phyloP scores from a whole-genome alignment of 1,140 invertebrate genomes.

The Leptinotarsa texana region DNA sequence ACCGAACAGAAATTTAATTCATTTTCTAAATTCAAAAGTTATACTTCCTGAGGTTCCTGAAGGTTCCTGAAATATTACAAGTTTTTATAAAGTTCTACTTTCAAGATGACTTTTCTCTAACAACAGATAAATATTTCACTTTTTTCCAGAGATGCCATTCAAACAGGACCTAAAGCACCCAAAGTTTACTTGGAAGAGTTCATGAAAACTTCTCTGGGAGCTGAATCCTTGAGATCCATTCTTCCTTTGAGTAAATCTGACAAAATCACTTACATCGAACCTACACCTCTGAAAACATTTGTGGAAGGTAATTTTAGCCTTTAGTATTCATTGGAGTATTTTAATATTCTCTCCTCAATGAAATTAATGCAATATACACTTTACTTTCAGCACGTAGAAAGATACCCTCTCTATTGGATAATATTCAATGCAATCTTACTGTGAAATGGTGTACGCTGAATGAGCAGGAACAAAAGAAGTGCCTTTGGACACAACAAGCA shows the following conservation, averaged over 20 bases:
- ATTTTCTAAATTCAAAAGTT: no score
- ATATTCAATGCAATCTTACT: slow-evolving; percentile 55
- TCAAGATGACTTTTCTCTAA: background rate
- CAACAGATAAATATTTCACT: background rate
- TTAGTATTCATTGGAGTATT: background rate
- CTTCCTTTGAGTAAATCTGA: slow-evolving; percentile 10
- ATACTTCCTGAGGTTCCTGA: background rate
- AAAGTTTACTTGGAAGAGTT: background rate
- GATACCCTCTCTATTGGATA: slow-evolving; percentile 37
- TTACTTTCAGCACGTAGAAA: slow-evolving; percentile 24
- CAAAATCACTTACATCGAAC: background rate
- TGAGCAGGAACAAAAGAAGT: slow-evolving; percentile 62
- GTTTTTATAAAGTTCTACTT: background rate
- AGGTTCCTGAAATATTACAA: background rate
- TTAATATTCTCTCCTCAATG: background rate
- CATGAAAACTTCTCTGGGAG: background rate
- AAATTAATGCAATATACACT: background rate
- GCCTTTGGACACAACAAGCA: slow-evolving; percentile 62
- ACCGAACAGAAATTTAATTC: no score
- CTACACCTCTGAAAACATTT: slow-evolving; percentile 8
- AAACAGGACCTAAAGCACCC: background rate
- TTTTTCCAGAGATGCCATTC: background rate
- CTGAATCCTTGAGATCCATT: slow-evolving; percentile 11
- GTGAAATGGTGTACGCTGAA: slow-evolving; percentile 65
- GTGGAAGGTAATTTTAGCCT: slow-evolving; percentile 11